Conservation (phyloP, 2,113 vertebrate genomes). For the Monopterus albus region DNA sequence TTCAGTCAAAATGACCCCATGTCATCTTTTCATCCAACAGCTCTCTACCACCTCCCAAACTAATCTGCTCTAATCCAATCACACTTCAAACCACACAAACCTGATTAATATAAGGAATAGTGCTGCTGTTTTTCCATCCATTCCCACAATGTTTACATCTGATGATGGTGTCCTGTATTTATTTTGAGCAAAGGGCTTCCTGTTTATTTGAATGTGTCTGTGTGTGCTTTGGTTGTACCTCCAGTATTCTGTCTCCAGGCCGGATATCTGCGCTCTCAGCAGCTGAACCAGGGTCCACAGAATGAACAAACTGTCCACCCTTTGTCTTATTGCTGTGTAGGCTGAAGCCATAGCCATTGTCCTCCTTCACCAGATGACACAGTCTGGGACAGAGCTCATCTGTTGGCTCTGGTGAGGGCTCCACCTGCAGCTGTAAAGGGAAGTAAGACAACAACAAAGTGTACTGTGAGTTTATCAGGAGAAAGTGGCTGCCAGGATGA, state of each 20-base stretch:
- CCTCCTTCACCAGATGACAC: slow-evolving; percentile 87
- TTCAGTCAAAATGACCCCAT: slow-evolving; percentile 13
- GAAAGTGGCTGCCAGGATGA: slow-evolving; percentile 30
- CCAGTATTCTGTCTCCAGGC: slow-evolving; percentile 89
- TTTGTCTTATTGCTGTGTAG: slow-evolving; percentile 91
- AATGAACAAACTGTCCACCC: slow-evolving; percentile 91
- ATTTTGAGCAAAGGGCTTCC: too few species aligned
- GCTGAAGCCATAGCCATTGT: slow-evolving; percentile 94
- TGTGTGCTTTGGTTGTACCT: slow-evolving; percentile 80
- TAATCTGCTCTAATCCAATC: too few species aligned
- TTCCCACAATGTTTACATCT: not conserved
- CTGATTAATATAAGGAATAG: too few species aligned
- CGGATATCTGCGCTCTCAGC: slow-evolving; percentile 86
- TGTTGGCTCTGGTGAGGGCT: slow-evolving; percentile 75
- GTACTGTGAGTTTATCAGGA: not conserved
- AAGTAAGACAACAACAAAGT: not conserved
- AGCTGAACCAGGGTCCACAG: slow-evolving; percentile 87
- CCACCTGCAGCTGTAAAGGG: slow-evolving; percentile 54
- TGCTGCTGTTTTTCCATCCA: not conserved
- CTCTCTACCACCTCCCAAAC: too few species aligned
- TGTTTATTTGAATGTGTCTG: not conserved
- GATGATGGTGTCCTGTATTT: not conserved
- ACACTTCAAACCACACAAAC: too few species aligned
- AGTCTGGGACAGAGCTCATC: slow-evolving; percentile 87
- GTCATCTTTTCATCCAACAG: too few species aligned